A percentile compares a stretch with the other conserved stretches of the same genome.
Evolutionary conservation across 2,888 invertebrate genomes (phyloP).

Genomic region (Pristionchus maxplancki): DNA sequence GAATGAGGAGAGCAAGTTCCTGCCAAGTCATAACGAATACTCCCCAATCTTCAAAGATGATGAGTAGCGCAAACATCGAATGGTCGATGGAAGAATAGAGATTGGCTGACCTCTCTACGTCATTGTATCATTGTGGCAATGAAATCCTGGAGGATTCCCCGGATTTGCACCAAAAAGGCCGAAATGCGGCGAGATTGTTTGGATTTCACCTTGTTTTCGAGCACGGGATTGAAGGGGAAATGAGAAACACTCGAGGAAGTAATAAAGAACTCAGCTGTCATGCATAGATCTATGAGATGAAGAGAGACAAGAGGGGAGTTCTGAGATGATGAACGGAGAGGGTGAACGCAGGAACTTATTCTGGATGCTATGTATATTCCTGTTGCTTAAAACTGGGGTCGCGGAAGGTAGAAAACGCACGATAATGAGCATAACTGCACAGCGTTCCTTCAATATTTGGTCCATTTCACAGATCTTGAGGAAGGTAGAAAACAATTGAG

Average conservation of each 20-base stretch:
- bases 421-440: no score
- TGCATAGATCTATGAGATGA: not conserved
- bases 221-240: not conserved
- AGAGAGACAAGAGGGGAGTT: not conserved
- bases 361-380: no score
- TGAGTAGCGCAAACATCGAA: not conserved
- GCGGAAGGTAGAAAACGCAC: no score
- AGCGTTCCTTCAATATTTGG: no score
- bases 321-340: not conserved
- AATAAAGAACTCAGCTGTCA: not conserved
- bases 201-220: not conserved
- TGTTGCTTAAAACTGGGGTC: no score
- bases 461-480: no score
- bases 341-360: no score
- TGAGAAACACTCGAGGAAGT: conserved; percentile 16
- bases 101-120: not conserved
- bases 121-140: not conserved
- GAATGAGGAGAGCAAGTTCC: no score
- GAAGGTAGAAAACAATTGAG: no score
- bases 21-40: not conserved
- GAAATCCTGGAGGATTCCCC: not conserved
- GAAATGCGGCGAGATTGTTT: not conserved
- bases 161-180: not conserved
- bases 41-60: not conserved
- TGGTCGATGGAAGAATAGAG: not conserved